Base-by-base conservation (phyloP, 2,888 invertebrate species). In the Auanema sp. region DNA sequence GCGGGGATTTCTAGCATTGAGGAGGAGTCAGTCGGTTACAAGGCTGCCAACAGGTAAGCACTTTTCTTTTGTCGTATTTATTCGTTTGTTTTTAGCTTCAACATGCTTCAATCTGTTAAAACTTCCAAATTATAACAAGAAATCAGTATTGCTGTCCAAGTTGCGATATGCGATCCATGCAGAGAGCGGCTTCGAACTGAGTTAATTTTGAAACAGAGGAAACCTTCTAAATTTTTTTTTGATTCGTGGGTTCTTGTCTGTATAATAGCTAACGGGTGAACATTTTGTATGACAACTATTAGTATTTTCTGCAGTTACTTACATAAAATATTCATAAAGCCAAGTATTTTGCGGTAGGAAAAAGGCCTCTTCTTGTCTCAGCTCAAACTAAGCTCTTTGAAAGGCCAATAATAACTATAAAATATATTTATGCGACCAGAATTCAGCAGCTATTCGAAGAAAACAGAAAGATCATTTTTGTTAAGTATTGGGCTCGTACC, bases 71-170 rank as follows among this genome's bases (percentile, higher is more conserved):
- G 83, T 84, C 57, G 92, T 94, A 84, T 6, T 24, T 21, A 16
- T 24, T 5, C 11, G n/a, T 52, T 52, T 42, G 88, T 98, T 50
- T 97, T 98, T n/a, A 0, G 95, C 96, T 0, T 97, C 97, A 0
- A 98, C 98, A 0, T 99, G 98, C 84, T 98, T 98, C 86, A 99
- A 98, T 87, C 89, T 98, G 47, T 89, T 98, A 52, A 98, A 99
- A 85, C 88, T 95, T 81, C 98, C 98, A 60, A 98, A 97, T 87
- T 99, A 98, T 85, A 94, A 93, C 85, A 94, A 93, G 85, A 92
- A 95, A 81, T 91, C 92, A 79, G 93, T 94, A 0, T 86, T 99
- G 6, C 87, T 93, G 54, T 97, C 98, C 83, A 99, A 99, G 85
- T 87, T 99, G 5, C 89, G 95, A 42, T 98, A 98, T 85, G 98